A percentile compares a stretch with the other conserved stretches of the same genome.
Evolutionary conservation across 2,888 invertebrate genomes (phyloP).

Genomic region (Cephus runcator): DNA sequence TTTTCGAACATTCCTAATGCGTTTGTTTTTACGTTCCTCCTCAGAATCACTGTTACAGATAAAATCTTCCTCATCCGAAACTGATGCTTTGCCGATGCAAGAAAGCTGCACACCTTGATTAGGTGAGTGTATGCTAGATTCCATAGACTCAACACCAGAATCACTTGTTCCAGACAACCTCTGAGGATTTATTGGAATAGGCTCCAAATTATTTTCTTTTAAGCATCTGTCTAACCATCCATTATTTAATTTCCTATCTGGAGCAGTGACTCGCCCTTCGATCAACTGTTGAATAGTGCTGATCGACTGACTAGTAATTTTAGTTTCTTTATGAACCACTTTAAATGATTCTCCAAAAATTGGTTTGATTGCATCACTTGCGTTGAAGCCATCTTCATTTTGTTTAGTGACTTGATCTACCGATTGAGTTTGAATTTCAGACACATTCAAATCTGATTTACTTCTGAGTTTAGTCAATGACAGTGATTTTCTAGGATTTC

Average conservation of each 20-base stretch:
- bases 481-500: conserved; percentile 81
- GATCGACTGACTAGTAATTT: conserved; percentile 41
- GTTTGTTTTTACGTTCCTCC: conserved; percentile 64
- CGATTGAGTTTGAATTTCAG: conserved; percentile 3
- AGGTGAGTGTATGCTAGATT: conserved; percentile 38
- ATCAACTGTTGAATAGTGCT: conserved; percentile 57
- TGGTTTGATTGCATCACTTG: conserved; percentile 20
- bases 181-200: conserved; percentile 14
- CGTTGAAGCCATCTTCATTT: conserved; percentile 25
- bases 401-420: conserved; percentile 8
- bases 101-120: conserved; percentile 13
- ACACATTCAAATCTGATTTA: conserved; percentile 49
- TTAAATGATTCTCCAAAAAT: conserved; percentile 44
- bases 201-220: conserved; percentile 40
- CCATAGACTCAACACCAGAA: conserved; percentile 56
- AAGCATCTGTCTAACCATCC: conserved; percentile 72
- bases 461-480: conserved; percentile 54
- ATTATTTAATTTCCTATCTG: conserved; percentile 65
- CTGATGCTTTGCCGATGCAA: not conserved
- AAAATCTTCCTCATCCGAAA: conserved; percentile 76
- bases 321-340: conserved; percentile 40
- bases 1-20: conserved; percentile 71
- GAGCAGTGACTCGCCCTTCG: conserved; percentile 30
- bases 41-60: conserved; percentile 78
- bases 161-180: conserved; percentile 50